phyloP scores from a whole-genome alignment of 2,113 vertebrate species.

The Tricholaema leucomelas region DNA sequence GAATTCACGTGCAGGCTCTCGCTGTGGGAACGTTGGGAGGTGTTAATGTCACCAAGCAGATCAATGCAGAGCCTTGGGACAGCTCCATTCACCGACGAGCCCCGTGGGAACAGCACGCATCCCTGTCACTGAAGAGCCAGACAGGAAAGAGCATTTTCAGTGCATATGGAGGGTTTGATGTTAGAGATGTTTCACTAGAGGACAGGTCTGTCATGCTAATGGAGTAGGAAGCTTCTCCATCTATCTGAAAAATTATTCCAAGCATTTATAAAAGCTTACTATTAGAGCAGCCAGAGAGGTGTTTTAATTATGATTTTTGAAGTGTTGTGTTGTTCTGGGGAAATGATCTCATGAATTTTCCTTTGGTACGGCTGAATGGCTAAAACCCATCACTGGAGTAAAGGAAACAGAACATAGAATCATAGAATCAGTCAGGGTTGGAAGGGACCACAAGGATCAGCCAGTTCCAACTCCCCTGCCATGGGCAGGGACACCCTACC shows the following conservation, averaged over 20 bases:
- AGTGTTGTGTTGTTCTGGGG: background rate
- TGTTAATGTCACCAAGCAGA: background rate
- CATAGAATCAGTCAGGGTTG: no score
- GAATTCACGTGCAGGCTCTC: background rate
- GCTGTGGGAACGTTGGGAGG: slow-evolving; percentile 1
- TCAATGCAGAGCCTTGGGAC: background rate
- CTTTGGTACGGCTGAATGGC: background rate
- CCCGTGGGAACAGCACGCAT: fast-evolving
- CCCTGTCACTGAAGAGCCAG: background rate
- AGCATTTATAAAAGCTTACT: background rate
- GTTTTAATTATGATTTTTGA: background rate
- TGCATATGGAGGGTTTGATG: background rate
- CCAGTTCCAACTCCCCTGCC: no score
- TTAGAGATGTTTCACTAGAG: background rate
- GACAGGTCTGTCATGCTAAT: background rate
- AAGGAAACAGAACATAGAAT: background rate
- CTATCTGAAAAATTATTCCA: background rate
- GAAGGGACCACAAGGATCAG: no score
- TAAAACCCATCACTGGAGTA: background rate
- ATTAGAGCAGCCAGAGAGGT: background rate
- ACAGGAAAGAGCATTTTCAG: background rate
- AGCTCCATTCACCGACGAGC: background rate
- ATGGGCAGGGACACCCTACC: no score
- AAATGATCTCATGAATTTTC: background rate
- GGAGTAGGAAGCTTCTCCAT: background rate